Base-by-base conservation (phyloP, 2,797 vertebrate species). In the Ambastaia sidthimunki region DNA sequence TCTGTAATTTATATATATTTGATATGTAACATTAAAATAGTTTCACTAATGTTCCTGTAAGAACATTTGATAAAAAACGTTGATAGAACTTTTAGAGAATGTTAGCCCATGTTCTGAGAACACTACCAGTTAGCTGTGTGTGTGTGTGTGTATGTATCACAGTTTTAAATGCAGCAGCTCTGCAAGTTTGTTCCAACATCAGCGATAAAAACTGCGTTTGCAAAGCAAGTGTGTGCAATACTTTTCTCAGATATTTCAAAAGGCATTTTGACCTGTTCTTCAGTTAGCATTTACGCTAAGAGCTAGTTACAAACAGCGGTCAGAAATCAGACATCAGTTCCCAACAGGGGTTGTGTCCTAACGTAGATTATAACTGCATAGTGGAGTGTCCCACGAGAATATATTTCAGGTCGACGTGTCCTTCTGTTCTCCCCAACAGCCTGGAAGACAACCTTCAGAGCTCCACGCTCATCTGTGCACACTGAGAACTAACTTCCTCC, bases 201-300 rank as follows among this genome's bases (percentile, higher is more conserved):
- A 34, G 10, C 10, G 10, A 44, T 44, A 1, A 44, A 44, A 44
- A 44, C 10, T 44, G 41, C 2, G 10, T 44, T 44, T 44, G 41
- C 9, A 44, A 44, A 11, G 41, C 63, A 9, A 55, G 21, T 6
- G 10, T 9, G 54, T 48, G 18, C 59, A 37, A 7, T 52, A 47
- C 60, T 63, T 65, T 50, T 50, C 16, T 44, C 0, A 3, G 37
- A 55, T 16, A 11, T 48, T 41, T 77, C 41, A 31, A 60, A 34
- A 48, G 25, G 19, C 54, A 18, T 34, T 0, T 60, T 62, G 34
- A 78, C 55, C 41, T 13, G 41, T 37, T 62, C n/a, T 66, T 75
- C 31, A n/a, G 28, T 23, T 13, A 23, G 3, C 21, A 19, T 1
- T 57, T 57, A 23, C 10, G 10, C 18, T 59, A 23, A 59, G 55